Percentiles rank a stretch among this genome's conserved stretches.
Conservation (phyloP, 2,797 vertebrate species). For the Cynopterus sphinx region DNA sequence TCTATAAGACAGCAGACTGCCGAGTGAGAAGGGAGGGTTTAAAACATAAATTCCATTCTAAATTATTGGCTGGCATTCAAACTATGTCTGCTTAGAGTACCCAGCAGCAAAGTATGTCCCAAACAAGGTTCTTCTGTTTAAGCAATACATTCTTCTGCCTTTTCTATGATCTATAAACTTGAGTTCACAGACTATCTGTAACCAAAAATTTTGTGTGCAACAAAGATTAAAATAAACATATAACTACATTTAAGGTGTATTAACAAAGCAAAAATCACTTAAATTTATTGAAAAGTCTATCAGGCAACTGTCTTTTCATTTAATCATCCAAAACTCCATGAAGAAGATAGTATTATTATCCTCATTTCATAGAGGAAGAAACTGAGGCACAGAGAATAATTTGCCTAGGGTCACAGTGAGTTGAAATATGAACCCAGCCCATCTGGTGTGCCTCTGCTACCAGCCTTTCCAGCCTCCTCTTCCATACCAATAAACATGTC, state of each 20-base stretch:
- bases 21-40: conserved; percentile 49
- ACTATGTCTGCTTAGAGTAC: conserved; percentile 24
- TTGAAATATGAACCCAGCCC: neutral
- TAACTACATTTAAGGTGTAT: neutral
- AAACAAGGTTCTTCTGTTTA: conserved; percentile 59
- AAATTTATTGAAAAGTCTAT: neutral
- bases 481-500: neutral
- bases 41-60: conserved; percentile 62
- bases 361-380: conserved; percentile 10
- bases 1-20: conserved; percentile 58
- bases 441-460: neutral
- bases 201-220: conserved; percentile 34
- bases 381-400: neutral
- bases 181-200: conserved; percentile 42
- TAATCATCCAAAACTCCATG: neutral
- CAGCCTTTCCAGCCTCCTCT: neutral
- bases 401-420: neutral
- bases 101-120: conserved; percentile 51
- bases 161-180: conserved; percentile 22
- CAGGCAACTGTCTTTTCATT: neutral
- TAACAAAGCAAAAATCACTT: neutral
- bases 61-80: conserved; percentile 62
- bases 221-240: conserved; percentile 39
- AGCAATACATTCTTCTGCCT: conserved; percentile 55
- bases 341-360: neutral